A percentile compares a stretch with the other conserved stretches of the same genome.
These are phyloP conservation scores for Dolichotis patagonum DNA, from an alignment of 2,113 vertebrate genomes.

Conservation along the genomic window DNA sequence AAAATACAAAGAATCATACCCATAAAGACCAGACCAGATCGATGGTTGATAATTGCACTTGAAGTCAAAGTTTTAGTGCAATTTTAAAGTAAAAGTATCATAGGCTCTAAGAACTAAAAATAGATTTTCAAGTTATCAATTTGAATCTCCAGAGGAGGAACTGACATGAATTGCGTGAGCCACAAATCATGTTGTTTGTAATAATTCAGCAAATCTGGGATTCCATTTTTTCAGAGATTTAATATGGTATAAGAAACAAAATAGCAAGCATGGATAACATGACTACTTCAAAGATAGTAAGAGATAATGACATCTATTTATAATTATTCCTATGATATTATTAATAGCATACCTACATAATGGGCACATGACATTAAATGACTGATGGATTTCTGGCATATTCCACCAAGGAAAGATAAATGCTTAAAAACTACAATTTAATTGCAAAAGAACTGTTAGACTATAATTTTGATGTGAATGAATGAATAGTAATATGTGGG, in stretches of 20 bases:
- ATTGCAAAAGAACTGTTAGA: background rate
- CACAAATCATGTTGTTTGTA: background rate
- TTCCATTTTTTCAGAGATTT: background rate
- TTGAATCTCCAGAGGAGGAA: background rate
- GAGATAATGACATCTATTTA: background rate
- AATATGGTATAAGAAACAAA: conserved; percentile 26
- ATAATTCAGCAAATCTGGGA: background rate
- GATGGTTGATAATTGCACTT: conserved; percentile 11
- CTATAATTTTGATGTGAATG: background rate
- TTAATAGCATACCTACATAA: background rate
- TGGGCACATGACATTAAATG: background rate
- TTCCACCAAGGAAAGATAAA: background rate
- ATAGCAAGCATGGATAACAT: background rate
- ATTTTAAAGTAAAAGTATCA: conserved; percentile 35
- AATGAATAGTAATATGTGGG: background rate
- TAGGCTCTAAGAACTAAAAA: conserved; percentile 16
- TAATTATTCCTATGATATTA: background rate
- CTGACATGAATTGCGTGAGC: background rate
- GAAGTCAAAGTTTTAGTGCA: conserved; percentile 13
- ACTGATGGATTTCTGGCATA: background rate
- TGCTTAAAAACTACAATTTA: background rate
- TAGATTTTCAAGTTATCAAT: background rate
- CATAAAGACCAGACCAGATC: background rate
- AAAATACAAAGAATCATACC: background rate
- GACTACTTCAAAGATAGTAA: background rate